Percentiles rank a stretch among this genome's conserved stretches.
Evolutionary conservation across 2,797 vertebrate species (phyloP).

Genomic region (Phrynocephalus vlangalii): DNA sequence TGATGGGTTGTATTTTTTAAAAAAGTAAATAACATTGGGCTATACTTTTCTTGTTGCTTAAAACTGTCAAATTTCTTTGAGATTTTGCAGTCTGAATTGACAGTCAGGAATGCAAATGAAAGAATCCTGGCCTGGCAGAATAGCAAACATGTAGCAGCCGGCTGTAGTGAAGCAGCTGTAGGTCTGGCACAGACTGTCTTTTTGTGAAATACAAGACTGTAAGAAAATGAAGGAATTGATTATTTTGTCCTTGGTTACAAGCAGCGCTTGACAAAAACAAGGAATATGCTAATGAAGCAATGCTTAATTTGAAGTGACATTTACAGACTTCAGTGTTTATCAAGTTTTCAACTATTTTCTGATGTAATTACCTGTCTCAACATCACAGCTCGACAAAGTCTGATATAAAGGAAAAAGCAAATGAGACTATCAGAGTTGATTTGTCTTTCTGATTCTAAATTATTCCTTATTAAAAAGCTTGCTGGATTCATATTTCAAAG

Average conservation of each 20-base stretch:
- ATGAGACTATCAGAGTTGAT: constrained; percentile 45
- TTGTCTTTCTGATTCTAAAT: constrained; percentile 26
- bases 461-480: constrained; percentile 14
- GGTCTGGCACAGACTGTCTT: constrained; percentile 6
- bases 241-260: constrained; percentile 29
- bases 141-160: not conserved
- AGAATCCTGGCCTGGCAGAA: not conserved
- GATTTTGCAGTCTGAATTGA: not conserved
- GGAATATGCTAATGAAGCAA: constrained; percentile 40
- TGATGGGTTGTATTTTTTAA: not conserved
- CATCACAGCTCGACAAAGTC: constrained; percentile 30
- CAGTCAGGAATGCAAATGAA: not conserved
- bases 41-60: not conserved
- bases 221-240: not conserved
- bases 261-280: constrained; percentile 50
- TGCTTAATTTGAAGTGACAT: constrained; percentile 53
- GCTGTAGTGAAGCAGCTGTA: not conserved
- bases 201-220: constrained; percentile 9
- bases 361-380: constrained; percentile 57
- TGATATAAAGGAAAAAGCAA: constrained; percentile 37
- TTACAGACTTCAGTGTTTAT: constrained; percentile 60
- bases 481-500: not conserved
- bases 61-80: not conserved
- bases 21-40: not conserved
- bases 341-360: constrained; percentile 49